Base-by-base conservation (phyloP, 2,888 invertebrate genomes). In the Andrena flavipes region DNA sequence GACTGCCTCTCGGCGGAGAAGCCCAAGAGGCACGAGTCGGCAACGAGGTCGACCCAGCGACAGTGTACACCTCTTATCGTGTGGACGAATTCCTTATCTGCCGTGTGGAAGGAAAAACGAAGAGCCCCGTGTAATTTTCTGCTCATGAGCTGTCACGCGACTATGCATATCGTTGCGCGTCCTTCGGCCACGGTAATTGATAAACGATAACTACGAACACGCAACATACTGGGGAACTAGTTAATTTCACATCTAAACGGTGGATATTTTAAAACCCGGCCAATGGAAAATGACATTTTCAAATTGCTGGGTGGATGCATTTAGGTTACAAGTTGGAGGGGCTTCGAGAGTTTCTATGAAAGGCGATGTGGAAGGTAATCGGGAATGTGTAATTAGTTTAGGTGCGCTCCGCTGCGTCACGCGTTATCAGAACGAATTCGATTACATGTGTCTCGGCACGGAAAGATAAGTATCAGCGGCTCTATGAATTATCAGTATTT, bases 1-100 rank as follows among this genome's bases (percentile, higher is more conserved):
- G 77, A 73, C 84, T 82, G 65, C 16, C 72, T 42, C 70, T 72
- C 59, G 49, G 20, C 42, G 10, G 69, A 23, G 70, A 60, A 59
- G 30, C 33, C 60, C 51, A 63, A 69, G 49, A 69, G 70, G n/a
- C 80, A 76, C 71, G 68, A 30, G 75, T 29, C 33, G 60, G n/a
- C 76, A 72, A 68, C 76, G 68, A 71, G 80, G 80, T 80, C 80
- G 72, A 10, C 29, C 23, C 63, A n/a, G 23, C 42, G 42, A 51
- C 59, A 48, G 30, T 42, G 16, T 67, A 16, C 56, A 56, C 42
- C 51, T 56, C 79, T 80, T 80, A 80, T 80, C 80, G 78, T 60
- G 42, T 54, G 76, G 68, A 64, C 82, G 59, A 82, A 80, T 70
- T 82, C 65, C 79, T 87, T 87, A 87, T 87, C 87, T 68, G 59